A percentile compares a stretch with the other conserved stretches of the same genome.
Conservation (phyloP, 2,113 vertebrate species). For the Prinia subflava region DNA sequence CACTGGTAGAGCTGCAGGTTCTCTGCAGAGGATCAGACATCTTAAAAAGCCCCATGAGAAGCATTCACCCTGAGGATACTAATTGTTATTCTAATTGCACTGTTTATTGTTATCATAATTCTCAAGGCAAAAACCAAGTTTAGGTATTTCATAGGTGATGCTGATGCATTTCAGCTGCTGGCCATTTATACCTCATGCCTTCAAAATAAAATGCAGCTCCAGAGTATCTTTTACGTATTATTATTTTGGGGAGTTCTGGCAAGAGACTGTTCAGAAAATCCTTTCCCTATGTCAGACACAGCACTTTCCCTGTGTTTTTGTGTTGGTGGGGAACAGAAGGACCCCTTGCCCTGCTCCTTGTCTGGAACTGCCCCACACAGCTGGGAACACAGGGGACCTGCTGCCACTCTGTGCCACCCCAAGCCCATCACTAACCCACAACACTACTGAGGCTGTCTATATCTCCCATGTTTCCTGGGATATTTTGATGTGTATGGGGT, state of each 20-base stretch:
- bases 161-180: not conserved
- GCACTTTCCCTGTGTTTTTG: not conserved
- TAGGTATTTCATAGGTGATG: not conserved
- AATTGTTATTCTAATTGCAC: not conserved
- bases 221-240: not conserved
- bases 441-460: not conserved
- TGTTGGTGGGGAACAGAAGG: not conserved
- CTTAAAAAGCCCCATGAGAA: not conserved
- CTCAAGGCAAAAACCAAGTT: not conserved
- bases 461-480: not conserved
- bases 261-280: not conserved
- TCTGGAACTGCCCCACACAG: accelerated
- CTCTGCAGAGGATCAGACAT: not conserved
- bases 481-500: accelerated
- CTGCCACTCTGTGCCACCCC: not conserved
- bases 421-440: not conserved
- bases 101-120: not conserved
- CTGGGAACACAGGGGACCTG: accelerated
- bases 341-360: not conserved
- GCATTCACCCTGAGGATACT: not conserved
- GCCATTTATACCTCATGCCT: not conserved
- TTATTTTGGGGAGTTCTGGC: not conserved
- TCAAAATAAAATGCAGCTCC: not conserved
- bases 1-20: not conserved
- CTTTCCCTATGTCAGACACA: not conserved